Base-by-base conservation (phyloP, 2,888 invertebrate species). In the Cremastinae sp. region DNA sequence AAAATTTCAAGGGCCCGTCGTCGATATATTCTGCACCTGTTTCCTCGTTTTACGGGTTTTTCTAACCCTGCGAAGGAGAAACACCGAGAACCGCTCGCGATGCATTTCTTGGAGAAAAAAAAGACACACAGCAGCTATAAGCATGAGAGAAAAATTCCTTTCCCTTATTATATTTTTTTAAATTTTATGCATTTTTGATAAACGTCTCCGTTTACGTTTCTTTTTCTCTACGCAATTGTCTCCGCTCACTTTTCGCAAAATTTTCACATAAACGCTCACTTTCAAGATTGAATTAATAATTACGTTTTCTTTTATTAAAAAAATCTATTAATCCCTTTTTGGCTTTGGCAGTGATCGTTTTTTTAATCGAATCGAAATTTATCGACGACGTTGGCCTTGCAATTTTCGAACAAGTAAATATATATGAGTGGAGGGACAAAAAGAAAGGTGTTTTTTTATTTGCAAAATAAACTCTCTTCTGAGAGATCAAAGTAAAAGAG, bases 1-100 rank as follows among this genome's bases (percentile, higher is more conserved):
- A 54, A 69, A 74, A 69, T 74, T 74, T 74, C 74, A 62, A 74
- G 68, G 69, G 28, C 5, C 5, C 41, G 22, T 56, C 49, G 56
- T 10, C 49, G 18, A 49, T 41, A 12, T n/a, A 51, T 41, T 38
- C n/a, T 64, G n/a, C n/a, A n/a, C n/a, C n/a, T 36, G 49, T 41
- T 41, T 9, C 8, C 28, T 28, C 28, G 28, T 28, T 5, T n/a
- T 2, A 28, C 28, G 28, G 2, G 5, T 2, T 62, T 53, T 22
- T 28, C 20, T 36, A n/a, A 34, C 8, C 10, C 20, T 9, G 18
- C 0, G 10, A 20, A 61, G 9, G n/a, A 43, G n/a, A 43, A 43
- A 12, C 7, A 2, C n/a, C 3, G 8, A 22, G 49, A 22, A 34
- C 66, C 34, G 12, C 45, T 61, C 59, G 66, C 45, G 68, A 68